Conservation (phyloP, 2,113 vertebrate genomes). For the Neotoma lepida region DNA sequence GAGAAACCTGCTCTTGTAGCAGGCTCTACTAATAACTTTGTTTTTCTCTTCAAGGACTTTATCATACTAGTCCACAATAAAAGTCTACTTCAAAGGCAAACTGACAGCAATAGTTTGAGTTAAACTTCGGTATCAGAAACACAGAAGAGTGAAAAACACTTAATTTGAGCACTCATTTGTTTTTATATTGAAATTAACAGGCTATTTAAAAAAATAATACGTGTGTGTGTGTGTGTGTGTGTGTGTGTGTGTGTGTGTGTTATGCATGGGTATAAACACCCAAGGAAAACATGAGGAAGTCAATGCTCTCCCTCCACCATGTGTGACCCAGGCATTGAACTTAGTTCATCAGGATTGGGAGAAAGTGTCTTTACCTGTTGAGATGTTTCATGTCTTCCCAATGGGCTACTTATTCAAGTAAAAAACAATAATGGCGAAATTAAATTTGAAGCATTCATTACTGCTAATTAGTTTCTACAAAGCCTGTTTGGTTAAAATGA, state of each 20-base stretch:
- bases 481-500: slow-evolving; percentile 10
- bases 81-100: not conserved
- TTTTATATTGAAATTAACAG: not conserved
- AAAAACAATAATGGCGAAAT: slow-evolving; percentile 16
- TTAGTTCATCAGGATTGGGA: not conserved
- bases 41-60: not conserved
- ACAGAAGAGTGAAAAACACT: not conserved
- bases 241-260: not conserved
- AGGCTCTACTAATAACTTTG: not conserved
- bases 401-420: not conserved
- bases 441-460: slow-evolving; percentile 17
- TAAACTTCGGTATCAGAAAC: not conserved
- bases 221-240: not conserved
- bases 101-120: not conserved
- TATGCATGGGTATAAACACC: not conserved
- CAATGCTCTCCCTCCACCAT: not conserved
- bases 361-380: not conserved
- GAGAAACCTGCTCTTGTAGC: not conserved
- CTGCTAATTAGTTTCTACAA: not conserved
- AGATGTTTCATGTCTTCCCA: not conserved
- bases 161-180: not conserved
- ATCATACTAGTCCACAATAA: not conserved
- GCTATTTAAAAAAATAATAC: not conserved
- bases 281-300: not conserved
- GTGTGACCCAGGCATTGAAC: not conserved